Conservation (phyloP, 2,888 invertebrate genomes). For the Odontocolon sp. region DNA sequence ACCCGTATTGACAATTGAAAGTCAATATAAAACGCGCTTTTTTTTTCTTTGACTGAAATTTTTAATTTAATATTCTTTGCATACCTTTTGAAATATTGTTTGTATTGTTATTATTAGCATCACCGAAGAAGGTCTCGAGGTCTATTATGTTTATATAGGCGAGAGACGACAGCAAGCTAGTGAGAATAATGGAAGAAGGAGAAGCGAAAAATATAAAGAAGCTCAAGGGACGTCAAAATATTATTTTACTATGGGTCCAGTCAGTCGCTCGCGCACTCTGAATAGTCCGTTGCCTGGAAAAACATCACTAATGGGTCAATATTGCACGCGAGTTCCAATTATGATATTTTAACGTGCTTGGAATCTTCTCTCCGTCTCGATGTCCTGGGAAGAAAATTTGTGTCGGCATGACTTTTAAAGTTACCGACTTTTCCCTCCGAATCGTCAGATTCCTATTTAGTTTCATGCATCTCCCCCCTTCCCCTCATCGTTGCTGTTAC, state of each 20-base stretch:
- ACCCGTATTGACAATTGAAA: neutral
- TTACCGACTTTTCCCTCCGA: neutral
- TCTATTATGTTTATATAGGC: constrained; percentile 32
- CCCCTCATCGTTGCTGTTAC: neutral
- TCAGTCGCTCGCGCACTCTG: neutral
- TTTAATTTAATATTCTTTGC: neutral
- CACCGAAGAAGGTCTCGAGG: neutral
- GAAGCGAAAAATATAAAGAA: neutral
- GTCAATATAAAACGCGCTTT: no score
- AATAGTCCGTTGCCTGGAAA: constrained; percentile 10
- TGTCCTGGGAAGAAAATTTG: neutral
- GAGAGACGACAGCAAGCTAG: neutral
- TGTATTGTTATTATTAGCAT: constrained; percentile 7
- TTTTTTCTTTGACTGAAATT: no score
- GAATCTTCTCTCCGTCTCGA: neutral
- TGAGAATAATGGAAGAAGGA: constrained; percentile 12
- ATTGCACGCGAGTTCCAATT: constrained; percentile 37
- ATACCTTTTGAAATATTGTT: neutral
- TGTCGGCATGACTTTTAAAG: constrained; percentile 23
- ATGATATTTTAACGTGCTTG: constrained; percentile 35
- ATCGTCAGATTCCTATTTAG: neutral
- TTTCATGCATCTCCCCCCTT: neutral
- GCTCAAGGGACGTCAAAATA: constrained; percentile 49
- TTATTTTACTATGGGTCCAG: constrained; percentile 29
- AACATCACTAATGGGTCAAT: constrained; percentile 56